Base-by-base conservation (phyloP, 2,797 vertebrate genomes). In the Clamator glandarius region DNA sequence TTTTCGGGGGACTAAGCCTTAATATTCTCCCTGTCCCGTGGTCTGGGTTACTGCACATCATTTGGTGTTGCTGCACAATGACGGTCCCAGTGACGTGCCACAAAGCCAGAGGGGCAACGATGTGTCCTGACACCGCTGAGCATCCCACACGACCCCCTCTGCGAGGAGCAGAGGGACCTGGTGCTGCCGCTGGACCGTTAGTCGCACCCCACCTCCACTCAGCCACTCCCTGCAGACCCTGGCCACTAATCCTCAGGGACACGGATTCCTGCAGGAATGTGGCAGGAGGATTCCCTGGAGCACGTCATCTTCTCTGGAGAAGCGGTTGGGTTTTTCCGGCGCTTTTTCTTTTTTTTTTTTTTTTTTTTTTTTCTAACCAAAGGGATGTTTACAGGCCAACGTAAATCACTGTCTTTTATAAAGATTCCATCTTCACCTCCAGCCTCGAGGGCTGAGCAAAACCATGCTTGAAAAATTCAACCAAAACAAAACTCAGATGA, bases 381-480 rank as follows among this genome's bases (percentile, higher is more conserved):
- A 96, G 94, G 94, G 97, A 98, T 98, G 98, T 99, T 99, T 98
- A 99, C 98, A 99, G 95, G 97, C 96, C 96, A 96, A 97, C 94
- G 90, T 97, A 96, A 97, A 97, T 98, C 98, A 97, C 97, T 97
- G 97, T 99, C 98, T 99, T 99, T 99, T 98, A 98, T 99, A 98
- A 98, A 99, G 98, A 98, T 98, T 96, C 97, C 97, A 97, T 97
- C 93, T 97, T 96, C 96, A 97, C 96, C 97, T 97, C 97, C 98
- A 97, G 98, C 98, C 98, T 97, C 95, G 94, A 88, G 95, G 96
- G 96, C 97, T 98, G 97, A 97, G 97, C 90, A 97, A 97, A 96
- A 97, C 95, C 96, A 98, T 98, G 98, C 98, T 98, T 99, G 98
- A 98, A 98, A 98, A 98, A 98, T 98, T 98, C 97, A 97, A 97